Percentiles rank a stretch among this genome's conserved stretches.
phyloP scores from a whole-genome alignment of 2,113 vertebrate genomes.

The Dromas ardeola region DNA sequence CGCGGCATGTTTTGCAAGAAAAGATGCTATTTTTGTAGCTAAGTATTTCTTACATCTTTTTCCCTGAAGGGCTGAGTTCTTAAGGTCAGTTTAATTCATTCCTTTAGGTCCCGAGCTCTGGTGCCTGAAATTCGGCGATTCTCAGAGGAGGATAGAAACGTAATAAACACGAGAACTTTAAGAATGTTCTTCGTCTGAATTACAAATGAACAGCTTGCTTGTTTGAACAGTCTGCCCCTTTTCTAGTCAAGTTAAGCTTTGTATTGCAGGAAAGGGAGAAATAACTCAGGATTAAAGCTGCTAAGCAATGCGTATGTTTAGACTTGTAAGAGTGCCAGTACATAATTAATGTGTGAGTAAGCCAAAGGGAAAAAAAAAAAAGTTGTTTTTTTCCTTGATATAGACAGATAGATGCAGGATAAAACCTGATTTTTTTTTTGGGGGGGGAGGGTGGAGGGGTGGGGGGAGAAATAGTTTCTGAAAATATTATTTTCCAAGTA shows the following conservation, averaged over 20 bases:
- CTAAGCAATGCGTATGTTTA: not conserved
- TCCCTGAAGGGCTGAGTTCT: not conserved
- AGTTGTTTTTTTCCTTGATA: not conserved
- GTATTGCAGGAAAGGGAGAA: not conserved
- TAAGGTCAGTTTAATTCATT: not conserved
- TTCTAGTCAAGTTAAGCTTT: not conserved
- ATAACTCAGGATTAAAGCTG: not conserved
- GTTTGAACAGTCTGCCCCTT: not conserved
- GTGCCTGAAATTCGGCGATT: not conserved
- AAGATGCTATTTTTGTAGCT: not conserved
- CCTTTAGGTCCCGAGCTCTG: not conserved
- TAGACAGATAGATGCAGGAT: not conserved
- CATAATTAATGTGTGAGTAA: not conserved
- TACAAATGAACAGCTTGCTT: not conserved
- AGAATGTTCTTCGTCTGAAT: not conserved
- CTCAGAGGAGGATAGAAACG: not conserved
- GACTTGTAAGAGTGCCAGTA: not conserved
- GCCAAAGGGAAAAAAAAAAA: not conserved
- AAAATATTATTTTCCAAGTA: not conserved
- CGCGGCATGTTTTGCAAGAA: accelerated
- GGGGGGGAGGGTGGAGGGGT: too few species aligned
- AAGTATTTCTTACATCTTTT: not conserved
- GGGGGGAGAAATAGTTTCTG: not conserved
- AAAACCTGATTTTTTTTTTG: not conserved
- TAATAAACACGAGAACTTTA: not conserved